Evolutionary conservation across 2,797 vertebrate genomes (phyloP).

Genomic region (Prionace glauca): DNA sequence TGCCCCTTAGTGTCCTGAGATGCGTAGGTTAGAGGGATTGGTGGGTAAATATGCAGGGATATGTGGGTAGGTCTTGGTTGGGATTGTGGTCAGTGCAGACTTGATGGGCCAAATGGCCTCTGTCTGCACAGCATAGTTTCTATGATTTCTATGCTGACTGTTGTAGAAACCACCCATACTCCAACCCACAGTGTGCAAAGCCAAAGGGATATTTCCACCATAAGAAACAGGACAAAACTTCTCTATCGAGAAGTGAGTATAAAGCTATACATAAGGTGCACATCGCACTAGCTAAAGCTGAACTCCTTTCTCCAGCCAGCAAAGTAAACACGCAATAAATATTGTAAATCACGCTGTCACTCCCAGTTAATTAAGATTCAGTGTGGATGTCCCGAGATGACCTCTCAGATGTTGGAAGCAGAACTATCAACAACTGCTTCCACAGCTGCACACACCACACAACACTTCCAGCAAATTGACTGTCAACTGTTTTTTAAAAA

Average conservation of each 20-base stretch:
- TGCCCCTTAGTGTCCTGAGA: too few species aligned
- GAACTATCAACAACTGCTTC: not conserved
- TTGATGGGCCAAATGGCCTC: too few species aligned
- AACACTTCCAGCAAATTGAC: slow-evolving; percentile 18
- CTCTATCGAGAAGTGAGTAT: not conserved
- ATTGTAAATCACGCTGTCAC: slow-evolving; percentile 29
- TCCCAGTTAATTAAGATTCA: slow-evolving; percentile 29
- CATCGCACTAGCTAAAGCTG: not conserved
- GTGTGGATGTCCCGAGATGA: not conserved
- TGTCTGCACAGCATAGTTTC: too few species aligned
- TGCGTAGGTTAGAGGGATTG: too few species aligned
- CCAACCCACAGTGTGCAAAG: not conserved
- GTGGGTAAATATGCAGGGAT: too few species aligned
- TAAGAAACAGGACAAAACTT: not conserved
- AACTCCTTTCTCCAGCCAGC: not conserved
- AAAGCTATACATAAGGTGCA: not conserved
- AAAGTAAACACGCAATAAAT: not conserved
- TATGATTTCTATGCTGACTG: not conserved
- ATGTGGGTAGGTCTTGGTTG: too few species aligned
- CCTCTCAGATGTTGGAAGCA: not conserved
- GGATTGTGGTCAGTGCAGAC: too few species aligned
- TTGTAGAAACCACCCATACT: not conserved
- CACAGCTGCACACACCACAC: not conserved
- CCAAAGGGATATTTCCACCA: not conserved
- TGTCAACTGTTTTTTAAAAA: not conserved